Evolutionary conservation across 2,888 invertebrate genomes (phyloP), one percentile per base, ranked within the genome.

Genomic region (Agrilus mali): DNA sequence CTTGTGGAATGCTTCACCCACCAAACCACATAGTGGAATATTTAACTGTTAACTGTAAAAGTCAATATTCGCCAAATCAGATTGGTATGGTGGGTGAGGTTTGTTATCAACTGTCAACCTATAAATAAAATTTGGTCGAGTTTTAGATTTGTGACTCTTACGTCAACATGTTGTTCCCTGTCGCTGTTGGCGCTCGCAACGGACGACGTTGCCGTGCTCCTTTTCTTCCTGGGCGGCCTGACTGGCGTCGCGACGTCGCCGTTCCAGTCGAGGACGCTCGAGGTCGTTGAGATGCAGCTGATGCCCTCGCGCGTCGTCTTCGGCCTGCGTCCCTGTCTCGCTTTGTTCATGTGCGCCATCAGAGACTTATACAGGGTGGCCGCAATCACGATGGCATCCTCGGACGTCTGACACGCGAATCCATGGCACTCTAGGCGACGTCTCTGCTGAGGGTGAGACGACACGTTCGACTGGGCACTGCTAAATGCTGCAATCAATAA

Each of bases 341-440:
- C 27, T 46, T 75, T 72, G 63, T 78, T 80, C 73, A 86, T 83
- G 59, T 84, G 84, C 47, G 86, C 80, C 71, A 90, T 82, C 43
- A 92, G 71, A 32, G 87, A 87, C 67, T 89, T 86, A 68, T 92
- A 92, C 53, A 92, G 72, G 49, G 89, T 90, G 38, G 90, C 90
- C 12, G 92, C 92, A 55, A 92, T 86, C 1, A 89, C 87, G 33
- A 92, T 85, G 49, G 92, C 90, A 66, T 92, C 90, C 68, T 90
- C 89, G 31, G 88, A 83, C 56, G 83, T 83, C 65, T 83, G 82
- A 66, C 90, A 92, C 54, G 88, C 84, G 67, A 90, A 92, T 37
- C 86, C 90, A 70, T 92, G 92, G 66, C 90, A 92, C 70, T 90
- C 88, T 49, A 90, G 68, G 10, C 27, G 27, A 27, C 27, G 27